Conservation (phyloP, 1,140 invertebrate species). For the Meloidogyne chitwoodi region DNA sequence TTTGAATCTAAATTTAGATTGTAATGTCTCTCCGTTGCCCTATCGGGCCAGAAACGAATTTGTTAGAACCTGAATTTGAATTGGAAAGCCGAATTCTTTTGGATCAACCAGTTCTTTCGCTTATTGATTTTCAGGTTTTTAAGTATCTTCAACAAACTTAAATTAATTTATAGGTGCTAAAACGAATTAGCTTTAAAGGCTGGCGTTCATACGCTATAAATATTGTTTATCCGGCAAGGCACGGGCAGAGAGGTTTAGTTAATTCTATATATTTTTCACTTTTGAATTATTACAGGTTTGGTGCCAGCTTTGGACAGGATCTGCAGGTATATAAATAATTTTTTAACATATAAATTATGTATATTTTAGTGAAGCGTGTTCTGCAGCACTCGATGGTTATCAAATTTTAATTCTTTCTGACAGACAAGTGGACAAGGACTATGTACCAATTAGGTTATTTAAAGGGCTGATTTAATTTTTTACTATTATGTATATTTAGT, state of each 20-base stretch:
- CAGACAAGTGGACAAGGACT: conserved; percentile 66
- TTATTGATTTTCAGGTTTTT: conserved; percentile 77
- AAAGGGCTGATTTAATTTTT: background rate
- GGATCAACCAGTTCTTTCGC: conserved; percentile 85
- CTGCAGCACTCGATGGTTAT: conserved; percentile 75
- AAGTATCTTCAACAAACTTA: background rate
- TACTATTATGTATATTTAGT: conserved; percentile 60
- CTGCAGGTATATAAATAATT: conserved; percentile 63
- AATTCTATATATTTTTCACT: background rate
- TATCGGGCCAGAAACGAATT: conserved; percentile 81
- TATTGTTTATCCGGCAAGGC: conserved; percentile 74
- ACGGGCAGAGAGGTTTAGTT: conserved; percentile 68
- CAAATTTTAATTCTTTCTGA: conserved; percentile 86
- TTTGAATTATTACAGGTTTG: background rate
- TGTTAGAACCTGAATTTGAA: conserved; percentile 78
- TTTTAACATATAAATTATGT: too few species aligned
- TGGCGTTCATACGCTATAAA: conserved; percentile 88
- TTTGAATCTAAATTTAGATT: conserved; percentile 65
- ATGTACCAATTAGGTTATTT: background rate
- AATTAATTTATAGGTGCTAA: conserved; percentile 44
- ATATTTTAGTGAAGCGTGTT: conserved; percentile 69
- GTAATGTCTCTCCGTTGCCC: conserved; percentile 85
- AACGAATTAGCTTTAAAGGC: conserved; percentile 73
- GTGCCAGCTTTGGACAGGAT: conserved; percentile 74
- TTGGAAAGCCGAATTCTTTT: conserved; percentile 90